Conservation (phyloP, 2,113 vertebrate genomes). For the Passerina amoena region DNA sequence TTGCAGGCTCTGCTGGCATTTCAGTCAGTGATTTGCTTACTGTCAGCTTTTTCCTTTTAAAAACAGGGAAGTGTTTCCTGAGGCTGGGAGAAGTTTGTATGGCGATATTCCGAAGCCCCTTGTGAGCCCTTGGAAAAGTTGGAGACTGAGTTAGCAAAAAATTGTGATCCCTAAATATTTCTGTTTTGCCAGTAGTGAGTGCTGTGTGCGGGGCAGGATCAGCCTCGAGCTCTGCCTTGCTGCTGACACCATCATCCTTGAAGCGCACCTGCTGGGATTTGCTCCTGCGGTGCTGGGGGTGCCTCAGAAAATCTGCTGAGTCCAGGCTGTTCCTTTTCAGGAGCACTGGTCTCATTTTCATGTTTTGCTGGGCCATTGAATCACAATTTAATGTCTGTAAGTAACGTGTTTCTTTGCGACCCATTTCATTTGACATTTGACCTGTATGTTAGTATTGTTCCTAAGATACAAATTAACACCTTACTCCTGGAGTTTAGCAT, state of each 20-base stretch:
- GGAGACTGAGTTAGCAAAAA: conserved; percentile 58
- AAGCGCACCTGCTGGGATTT: conserved; percentile 83
- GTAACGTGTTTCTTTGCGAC: conserved; percentile 60
- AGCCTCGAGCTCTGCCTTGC: background rate
- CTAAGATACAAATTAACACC: background rate
- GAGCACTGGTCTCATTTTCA: conserved; percentile 75
- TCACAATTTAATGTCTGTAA: conserved; percentile 55
- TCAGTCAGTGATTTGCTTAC: conserved; percentile 74
- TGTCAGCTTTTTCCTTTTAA: conserved; percentile 75
- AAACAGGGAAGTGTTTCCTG: conserved; percentile 79
- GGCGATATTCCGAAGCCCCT: conserved; percentile 73
- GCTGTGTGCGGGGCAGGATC: background rate
- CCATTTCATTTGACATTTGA: conserved; percentile 75
- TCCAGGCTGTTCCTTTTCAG: conserved; percentile 79
- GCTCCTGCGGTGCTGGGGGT: conserved; percentile 75
- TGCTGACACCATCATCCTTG: conserved; percentile 73
- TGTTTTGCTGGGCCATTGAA: conserved; percentile 74
- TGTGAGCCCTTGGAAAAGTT: conserved; percentile 67
- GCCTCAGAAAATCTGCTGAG: conserved; percentile 63
- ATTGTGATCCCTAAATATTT: conserved; percentile 23
- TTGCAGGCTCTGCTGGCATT: conserved; percentile 61
- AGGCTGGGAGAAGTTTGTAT: conserved; percentile 84
- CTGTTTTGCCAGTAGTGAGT: background rate
- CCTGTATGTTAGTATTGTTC: background rate
- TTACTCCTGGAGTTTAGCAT: background rate